A percentile compares a stretch with the other conserved stretches of the same genome.
Conservation (phyloP, 2,888 invertebrate species). For the Himalopsyche kuldschensis region DNA sequence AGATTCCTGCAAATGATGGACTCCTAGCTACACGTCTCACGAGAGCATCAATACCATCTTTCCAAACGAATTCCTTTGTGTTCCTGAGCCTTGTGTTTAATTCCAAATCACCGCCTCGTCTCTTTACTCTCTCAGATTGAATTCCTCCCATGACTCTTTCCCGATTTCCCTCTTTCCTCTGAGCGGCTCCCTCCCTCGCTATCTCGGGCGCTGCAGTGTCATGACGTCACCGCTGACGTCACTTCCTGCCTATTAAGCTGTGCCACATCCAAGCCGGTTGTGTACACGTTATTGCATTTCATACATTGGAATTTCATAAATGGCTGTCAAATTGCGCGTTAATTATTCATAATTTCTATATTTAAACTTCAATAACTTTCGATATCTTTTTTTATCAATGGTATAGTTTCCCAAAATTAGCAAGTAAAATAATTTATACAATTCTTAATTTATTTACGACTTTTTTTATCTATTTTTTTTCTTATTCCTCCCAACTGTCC, state of each 20-base stretch:
- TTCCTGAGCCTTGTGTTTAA: neutral
- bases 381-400: too few relatives aligned
- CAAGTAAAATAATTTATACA: too few relatives aligned
- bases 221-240: conserved; percentile 24
- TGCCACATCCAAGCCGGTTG: neutral
- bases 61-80: neutral
- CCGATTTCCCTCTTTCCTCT: neutral
- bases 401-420: too few relatives aligned
- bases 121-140: neutral
- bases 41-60: neutral
- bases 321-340: too few relatives aligned
- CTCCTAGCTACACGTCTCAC: neutral
- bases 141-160: neutral
- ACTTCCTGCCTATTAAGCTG: conserved; percentile 10
- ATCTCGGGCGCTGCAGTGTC: conserved; percentile 9
- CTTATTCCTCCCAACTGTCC: too few relatives aligned
- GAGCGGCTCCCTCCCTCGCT: neutral
- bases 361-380: too few relatives aligned
- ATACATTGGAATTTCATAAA: neutral
- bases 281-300: neutral
- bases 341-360: too few relatives aligned
- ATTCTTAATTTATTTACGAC: too few relatives aligned
- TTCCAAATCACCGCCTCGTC: conserved; percentile 5
- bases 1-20: neutral
- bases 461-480: too few relatives aligned